Percentiles rank a stretch among this genome's conserved stretches.
Conservation (phyloP, 2,113 vertebrate species). For the Sylvia atricapilla region DNA sequence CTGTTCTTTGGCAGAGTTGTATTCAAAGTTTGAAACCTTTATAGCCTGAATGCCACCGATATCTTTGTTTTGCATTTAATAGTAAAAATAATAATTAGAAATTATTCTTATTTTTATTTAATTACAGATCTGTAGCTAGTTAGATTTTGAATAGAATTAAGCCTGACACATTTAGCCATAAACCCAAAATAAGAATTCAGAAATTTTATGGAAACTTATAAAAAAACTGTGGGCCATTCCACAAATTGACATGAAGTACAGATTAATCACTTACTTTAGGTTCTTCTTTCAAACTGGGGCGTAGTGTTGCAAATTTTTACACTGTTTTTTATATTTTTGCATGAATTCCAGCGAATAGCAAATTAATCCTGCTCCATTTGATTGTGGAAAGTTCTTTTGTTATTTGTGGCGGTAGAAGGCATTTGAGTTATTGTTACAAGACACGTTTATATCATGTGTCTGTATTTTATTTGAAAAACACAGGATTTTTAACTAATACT, state of each 20-base stretch:
- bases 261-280: slow-evolving; percentile 2
- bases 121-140: slow-evolving; percentile 30
- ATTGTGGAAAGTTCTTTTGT: background rate
- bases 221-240: background rate
- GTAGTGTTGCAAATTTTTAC: slow-evolving; percentile 23
- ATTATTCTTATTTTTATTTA: background rate
- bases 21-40: background rate
- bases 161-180: background rate
- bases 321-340: background rate
- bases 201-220: background rate
- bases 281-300: background rate
- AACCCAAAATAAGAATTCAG: background rate
- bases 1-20: background rate
- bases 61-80: background rate
- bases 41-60: background rate
- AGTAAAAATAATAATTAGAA: slow-evolving; percentile 52
- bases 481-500: background rate
- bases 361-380: slow-evolving; percentile 4
- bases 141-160: slow-evolving; percentile 26
- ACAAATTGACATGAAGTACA: slow-evolving; percentile 28
- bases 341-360: background rate
- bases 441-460: background rate
- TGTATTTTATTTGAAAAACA: background rate
- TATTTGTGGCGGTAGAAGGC: background rate
- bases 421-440: background rate